Conservation (phyloP, 2,888 invertebrate species). For the Bombyx huttoni region DNA sequence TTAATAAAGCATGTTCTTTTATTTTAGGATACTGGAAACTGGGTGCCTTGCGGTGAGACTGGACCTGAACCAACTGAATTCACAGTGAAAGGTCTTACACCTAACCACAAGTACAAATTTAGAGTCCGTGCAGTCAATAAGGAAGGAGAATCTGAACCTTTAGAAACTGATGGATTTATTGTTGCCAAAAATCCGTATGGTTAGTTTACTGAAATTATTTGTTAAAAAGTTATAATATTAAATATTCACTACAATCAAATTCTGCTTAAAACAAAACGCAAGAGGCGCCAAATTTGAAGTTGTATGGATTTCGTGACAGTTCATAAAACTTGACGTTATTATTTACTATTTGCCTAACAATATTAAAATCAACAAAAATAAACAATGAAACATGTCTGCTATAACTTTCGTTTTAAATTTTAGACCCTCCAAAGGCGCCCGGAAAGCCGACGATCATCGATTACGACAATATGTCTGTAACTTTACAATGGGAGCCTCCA, state of each 20-base stretch:
- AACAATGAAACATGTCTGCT: background rate
- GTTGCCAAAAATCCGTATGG: conserved; percentile 97
- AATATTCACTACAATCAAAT: background rate
- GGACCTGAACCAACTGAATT: conserved; percentile 86
- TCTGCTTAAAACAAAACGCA: background rate
- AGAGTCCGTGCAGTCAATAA: conserved; percentile 97
- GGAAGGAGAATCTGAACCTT: conserved; percentile 96
- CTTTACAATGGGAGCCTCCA: conserved; percentile 92
- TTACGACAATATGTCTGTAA: conserved; percentile 93
- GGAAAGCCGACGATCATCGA: conserved; percentile 92
- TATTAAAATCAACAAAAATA: background rate
- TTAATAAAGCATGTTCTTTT: background rate
- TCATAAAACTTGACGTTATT: background rate
- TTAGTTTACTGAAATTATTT: conserved; percentile 32
- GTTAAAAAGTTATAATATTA: background rate
- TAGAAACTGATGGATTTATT: conserved; percentile 91
- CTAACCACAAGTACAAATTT: conserved; percentile 98
- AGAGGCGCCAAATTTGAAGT: background rate
- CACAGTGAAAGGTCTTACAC: conserved; percentile 90
- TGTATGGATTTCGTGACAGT: background rate
- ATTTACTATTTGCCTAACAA: too few relatives aligned
- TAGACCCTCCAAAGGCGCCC: conserved; percentile 91
- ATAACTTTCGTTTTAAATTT: conserved; percentile 1
- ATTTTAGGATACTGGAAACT: conserved; percentile 86
- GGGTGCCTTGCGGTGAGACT: conserved; percentile 96